Conservation (phyloP, 2,888 invertebrate species). For the Thereva nobilitata region DNA sequence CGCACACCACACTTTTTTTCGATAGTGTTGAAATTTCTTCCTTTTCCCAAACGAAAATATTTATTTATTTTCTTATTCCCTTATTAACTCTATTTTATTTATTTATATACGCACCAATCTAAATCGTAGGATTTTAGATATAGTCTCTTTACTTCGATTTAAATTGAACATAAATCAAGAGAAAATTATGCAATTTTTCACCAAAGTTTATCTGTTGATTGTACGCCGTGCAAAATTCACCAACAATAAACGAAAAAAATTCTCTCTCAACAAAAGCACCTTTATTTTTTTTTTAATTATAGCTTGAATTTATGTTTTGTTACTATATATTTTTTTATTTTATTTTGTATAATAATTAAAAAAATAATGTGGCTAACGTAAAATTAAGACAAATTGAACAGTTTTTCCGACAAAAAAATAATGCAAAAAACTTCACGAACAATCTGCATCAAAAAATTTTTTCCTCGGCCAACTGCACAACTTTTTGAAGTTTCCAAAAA, state of each 20-base stretch:
- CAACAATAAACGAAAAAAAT: too few species aligned
- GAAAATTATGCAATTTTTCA: slow-evolving; percentile 17
- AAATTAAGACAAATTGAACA: neutral
- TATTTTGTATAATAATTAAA: too few species aligned
- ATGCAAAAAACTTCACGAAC: slow-evolving; percentile 3
- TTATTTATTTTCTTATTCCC: neutral
- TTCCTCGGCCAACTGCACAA: slow-evolving; percentile 25
- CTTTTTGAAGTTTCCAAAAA: slow-evolving; percentile 13
- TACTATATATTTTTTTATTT: too few species aligned
- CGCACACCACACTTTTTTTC: neutral
- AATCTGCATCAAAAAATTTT: slow-evolving; percentile 14
- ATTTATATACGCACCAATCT: slow-evolving; percentile 54
- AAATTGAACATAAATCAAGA: slow-evolving; percentile 54
- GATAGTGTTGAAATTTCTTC: neutral
- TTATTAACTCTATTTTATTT: neutral
- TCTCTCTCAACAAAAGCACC: too few species aligned
- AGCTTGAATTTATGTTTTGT: too few species aligned
- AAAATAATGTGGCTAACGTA: neutral
- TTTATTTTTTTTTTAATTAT: too few species aligned
- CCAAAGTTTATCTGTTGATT: slow-evolving; percentile 2
- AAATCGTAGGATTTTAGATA: slow-evolving; percentile 56
- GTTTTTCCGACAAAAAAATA: slow-evolving; percentile 1
- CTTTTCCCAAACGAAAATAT: neutral
- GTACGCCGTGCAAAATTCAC: too few species aligned
- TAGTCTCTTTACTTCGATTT: slow-evolving; percentile 55